Conservation (phyloP, 1,140 invertebrate genomes). For the Cryptotermes secundus region DNA sequence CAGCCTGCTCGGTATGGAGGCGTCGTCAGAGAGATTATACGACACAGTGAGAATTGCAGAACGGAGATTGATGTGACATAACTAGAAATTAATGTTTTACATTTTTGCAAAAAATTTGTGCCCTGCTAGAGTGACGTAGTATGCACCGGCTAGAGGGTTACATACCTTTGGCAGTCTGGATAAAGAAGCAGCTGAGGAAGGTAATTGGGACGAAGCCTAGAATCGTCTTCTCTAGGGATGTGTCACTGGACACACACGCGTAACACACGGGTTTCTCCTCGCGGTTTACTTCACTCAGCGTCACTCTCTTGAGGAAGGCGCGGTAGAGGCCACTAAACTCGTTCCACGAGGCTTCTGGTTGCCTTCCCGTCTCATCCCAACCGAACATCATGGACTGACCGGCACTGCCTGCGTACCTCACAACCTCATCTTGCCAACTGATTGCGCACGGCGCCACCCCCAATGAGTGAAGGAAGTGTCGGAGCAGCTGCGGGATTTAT, state of each 20-base stretch:
- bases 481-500: no score
- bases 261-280: conserved; percentile 61
- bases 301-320: conserved; percentile 59
- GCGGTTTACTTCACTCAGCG: conserved; percentile 64
- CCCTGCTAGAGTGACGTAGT: no score
- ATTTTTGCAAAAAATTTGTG: no score
- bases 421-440: conserved; percentile 26
- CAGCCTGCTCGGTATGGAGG: no score
- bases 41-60: no score
- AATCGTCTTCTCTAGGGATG: conserved; percentile 41
- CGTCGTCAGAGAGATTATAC: no score
- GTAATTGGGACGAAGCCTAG: conserved; percentile 58
- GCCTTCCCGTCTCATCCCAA: conserved; percentile 38
- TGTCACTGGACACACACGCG: conserved; percentile 47
- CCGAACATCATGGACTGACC: conserved; percentile 42
- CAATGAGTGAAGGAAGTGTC: not conserved
- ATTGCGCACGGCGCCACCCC: not conserved
- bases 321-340: conserved; percentile 56
- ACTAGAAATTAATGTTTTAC: no score
- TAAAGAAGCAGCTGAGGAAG: conserved; percentile 60
- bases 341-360: conserved; percentile 47
- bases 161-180: conserved; percentile 66
- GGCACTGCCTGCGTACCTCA: conserved; percentile 22
- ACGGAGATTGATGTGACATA: no score
- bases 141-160: no score